Evolutionary conservation across 2,888 invertebrate species (phyloP).

Genomic region (Sisyra nigra): DNA sequence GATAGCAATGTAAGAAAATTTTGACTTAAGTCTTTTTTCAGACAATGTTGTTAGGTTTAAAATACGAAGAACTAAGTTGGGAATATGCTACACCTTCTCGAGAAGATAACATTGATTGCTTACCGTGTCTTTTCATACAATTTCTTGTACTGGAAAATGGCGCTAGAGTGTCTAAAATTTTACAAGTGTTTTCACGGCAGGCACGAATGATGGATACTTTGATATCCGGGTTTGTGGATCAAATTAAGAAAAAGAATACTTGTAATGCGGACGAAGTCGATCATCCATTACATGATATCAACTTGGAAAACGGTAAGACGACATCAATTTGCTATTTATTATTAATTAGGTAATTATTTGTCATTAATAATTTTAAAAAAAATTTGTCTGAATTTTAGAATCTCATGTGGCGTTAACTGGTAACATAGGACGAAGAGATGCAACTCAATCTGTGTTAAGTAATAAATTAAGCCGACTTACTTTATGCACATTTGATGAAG

Average conservation of each 20-base stretch:
- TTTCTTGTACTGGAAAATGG: constrained; percentile 69
- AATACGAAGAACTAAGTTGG: constrained; percentile 85
- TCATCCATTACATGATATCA: constrained; percentile 22
- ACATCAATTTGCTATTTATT: constrained; percentile 9
- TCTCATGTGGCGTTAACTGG: constrained; percentile 27
- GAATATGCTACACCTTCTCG: constrained; percentile 79
- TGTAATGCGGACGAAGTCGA: constrained; percentile 27
- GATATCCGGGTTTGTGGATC: constrained; percentile 67
- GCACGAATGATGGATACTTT: constrained; percentile 78
- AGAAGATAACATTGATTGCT: constrained; percentile 67
- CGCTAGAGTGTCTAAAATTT: constrained; percentile 60
- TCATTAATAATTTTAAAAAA: constrained; percentile 5
- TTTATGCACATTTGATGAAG: constrained; percentile 78
- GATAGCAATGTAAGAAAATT: neutral
- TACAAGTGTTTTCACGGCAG: constrained; percentile 55
- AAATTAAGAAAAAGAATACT: constrained; percentile 35
- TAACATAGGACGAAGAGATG: constrained; percentile 26
- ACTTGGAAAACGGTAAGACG: constrained; percentile 22
- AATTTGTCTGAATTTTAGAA: constrained; percentile 22
- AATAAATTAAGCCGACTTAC: constrained; percentile 77
- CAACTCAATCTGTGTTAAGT: constrained; percentile 49
- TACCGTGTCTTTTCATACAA: constrained; percentile 86
- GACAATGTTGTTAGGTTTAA: constrained; percentile 69
- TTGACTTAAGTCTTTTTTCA: constrained; percentile 21
- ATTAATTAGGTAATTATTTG: neutral